Evolutionary conservation across 2,888 invertebrate species (phyloP).

Genomic region (Margaritifera margaritifera): DNA sequence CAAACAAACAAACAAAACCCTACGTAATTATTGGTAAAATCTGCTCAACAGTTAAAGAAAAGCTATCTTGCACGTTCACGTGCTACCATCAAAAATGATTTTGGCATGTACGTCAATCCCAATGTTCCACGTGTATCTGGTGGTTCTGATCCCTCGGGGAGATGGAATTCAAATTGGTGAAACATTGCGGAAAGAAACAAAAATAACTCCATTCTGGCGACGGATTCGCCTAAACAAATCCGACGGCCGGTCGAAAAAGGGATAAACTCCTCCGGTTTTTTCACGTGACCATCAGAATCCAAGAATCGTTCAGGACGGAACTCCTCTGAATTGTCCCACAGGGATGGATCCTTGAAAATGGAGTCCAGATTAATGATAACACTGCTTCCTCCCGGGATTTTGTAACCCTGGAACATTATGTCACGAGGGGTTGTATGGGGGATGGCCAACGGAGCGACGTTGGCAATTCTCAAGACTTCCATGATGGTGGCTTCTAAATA

Average conservation of each 20-base stretch:
- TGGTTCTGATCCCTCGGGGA: constrained; percentile 12
- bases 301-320: constrained; percentile 56
- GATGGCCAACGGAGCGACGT: constrained; percentile 47
- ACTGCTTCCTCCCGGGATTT: constrained; percentile 50
- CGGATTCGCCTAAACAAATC: constrained; percentile 6
- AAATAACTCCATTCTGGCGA: constrained; percentile 46
- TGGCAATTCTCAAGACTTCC: constrained; percentile 52
- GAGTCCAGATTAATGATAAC: constrained; percentile 48
- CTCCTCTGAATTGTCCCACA: constrained; percentile 42
- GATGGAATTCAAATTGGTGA: constrained; percentile 31
- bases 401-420: constrained; percentile 50
- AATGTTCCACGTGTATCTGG: constrained; percentile 28
- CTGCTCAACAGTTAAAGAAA: too few relatives aligned
- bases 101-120: constrained; percentile 36
- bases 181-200: constrained; percentile 33
- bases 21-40: too few relatives aligned
- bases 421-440: constrained; percentile 41
- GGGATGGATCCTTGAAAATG: constrained; percentile 36
- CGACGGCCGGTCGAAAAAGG: constrained; percentile 38
- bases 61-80: too few relatives aligned
- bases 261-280: constrained; percentile 28
- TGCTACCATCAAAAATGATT: too few relatives aligned
- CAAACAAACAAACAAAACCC: too few relatives aligned
- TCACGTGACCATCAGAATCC: constrained; percentile 21
- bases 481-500: constrained; percentile 58